Evolutionary conservation across 2,888 invertebrate genomes (phyloP).

Genomic region (Drosophila meridiana): DNA sequence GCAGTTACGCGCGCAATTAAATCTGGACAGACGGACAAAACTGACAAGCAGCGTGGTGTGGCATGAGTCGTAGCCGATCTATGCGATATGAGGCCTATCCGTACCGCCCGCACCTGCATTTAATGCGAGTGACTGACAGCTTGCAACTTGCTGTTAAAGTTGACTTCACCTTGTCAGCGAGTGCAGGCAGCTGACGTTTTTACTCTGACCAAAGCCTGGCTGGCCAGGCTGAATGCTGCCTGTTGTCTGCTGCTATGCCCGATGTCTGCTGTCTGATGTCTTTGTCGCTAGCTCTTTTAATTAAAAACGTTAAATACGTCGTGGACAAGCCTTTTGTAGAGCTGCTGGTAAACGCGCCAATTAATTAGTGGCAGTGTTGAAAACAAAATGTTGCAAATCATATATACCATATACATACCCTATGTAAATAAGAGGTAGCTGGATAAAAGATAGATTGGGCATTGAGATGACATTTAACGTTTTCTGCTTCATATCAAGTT

Average conservation of each 20-base stretch:
- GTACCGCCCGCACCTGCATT: conserved; percentile 18
- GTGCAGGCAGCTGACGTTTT: conserved; percentile 50
- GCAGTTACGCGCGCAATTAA: conserved; percentile 52
- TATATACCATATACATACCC: conserved; percentile 29
- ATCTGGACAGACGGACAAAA: conserved; percentile 15
- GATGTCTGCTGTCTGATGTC: conserved; percentile 51
- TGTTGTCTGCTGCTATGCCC: conserved; percentile 5
- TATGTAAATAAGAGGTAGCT: not conserved
- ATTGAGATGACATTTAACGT: not conserved
- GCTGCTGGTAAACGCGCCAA: conserved; percentile 46
- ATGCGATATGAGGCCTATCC: conserved; percentile 19
- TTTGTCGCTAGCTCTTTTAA: conserved; percentile 48
- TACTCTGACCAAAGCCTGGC: not conserved
- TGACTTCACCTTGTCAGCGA: conserved; percentile 39
- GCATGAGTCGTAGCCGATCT: conserved; percentile 23
- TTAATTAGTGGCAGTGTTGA: conserved; percentile 65
- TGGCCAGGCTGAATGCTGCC: not conserved
- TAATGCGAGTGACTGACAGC: conserved; percentile 14
- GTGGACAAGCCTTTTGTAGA: conserved; percentile 33
- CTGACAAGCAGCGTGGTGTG: conserved; percentile 30
- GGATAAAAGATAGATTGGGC: not conserved
- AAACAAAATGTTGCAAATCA: conserved; percentile 49
- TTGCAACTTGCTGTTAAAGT: conserved; percentile 19
- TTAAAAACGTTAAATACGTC: conserved; percentile 36
- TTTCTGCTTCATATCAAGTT: not conserved